Evolutionary conservation across 2,797 vertebrate genomes (phyloP).

Genomic region (Onychomys leucogaster): DNA sequence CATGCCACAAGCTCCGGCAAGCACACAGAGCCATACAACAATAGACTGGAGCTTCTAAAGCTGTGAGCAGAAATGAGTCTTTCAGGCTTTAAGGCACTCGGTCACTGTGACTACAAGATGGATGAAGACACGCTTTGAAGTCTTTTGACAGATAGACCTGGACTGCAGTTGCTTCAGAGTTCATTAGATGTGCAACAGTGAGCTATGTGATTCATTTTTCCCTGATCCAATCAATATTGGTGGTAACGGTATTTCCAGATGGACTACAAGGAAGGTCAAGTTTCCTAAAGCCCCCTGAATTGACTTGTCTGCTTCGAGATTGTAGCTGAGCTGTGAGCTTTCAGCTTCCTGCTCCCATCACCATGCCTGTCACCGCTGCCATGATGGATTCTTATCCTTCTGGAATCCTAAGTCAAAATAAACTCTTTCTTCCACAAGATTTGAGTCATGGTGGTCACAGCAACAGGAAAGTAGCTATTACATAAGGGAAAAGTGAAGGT

Average conservation of each 20-base stretch:
- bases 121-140: background rate
- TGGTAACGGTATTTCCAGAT: background rate
- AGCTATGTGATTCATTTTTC: background rate
- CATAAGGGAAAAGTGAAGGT: background rate
- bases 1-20: background rate
- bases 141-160: background rate
- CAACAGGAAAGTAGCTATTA: background rate
- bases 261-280: background rate
- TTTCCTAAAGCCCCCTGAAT: background rate
- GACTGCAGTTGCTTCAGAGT: background rate
- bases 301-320: background rate
- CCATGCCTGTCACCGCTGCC: background rate
- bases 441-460: background rate
- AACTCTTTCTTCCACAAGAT: background rate
- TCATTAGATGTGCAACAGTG: background rate
- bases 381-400: background rate
- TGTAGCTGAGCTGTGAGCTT: background rate
- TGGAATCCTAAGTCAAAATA: background rate
- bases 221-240: background rate
- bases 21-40: background rate
- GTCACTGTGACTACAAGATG: background rate
- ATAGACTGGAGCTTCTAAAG: background rate
- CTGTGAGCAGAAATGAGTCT: background rate
- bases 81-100: background rate
- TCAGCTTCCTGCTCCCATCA: background rate